These are phyloP conservation scores for Polydrusus pterygomalis DNA, from an alignment of 2,888 invertebrate species.

Conservation along the genomic window DNA sequence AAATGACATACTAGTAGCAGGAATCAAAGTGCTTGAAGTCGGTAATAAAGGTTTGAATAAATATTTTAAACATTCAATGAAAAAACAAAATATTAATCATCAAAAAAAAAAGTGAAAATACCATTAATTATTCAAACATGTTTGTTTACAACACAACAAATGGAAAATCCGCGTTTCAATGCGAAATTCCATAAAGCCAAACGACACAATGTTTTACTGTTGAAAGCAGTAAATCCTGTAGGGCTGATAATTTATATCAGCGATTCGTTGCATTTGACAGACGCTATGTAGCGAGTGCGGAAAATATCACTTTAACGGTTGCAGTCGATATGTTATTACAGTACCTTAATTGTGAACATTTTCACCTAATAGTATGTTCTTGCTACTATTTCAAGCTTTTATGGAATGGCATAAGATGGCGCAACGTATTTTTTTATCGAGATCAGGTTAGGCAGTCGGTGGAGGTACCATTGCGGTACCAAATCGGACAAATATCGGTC, in stretches of 20 bases:
- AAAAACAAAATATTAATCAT: background rate
- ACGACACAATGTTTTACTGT: slow-evolving; percentile 2
- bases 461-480: too few relatives aligned
- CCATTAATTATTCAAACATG: background rate
- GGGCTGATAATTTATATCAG: slow-evolving; percentile 11
- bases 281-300: background rate
- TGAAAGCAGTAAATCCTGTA: slow-evolving; percentile 1
- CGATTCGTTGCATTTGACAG: slow-evolving; percentile 20
- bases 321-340: background rate
- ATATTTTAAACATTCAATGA: too few relatives aligned
- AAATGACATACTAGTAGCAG: too few relatives aligned
- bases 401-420: too few relatives aligned
- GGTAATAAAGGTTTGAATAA: too few relatives aligned
- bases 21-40: too few relatives aligned
- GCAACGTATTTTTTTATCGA: too few relatives aligned
- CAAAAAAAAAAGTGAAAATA: background rate
- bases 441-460: too few relatives aligned
- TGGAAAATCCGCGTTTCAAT: slow-evolving; percentile 3
- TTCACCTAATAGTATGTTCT: background rate
- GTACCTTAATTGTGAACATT: background rate
- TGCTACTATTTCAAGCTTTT: too few relatives aligned
- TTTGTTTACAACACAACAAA: slow-evolving; percentile 14
- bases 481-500: too few relatives aligned
- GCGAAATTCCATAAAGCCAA: background rate
- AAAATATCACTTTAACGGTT: slow-evolving; percentile 2